Percentiles rank a stretch among this genome's conserved stretches.
These are phyloP conservation scores for Venturia canescens DNA, from an alignment of 1,140 invertebrate species.

Conservation along the genomic window DNA sequence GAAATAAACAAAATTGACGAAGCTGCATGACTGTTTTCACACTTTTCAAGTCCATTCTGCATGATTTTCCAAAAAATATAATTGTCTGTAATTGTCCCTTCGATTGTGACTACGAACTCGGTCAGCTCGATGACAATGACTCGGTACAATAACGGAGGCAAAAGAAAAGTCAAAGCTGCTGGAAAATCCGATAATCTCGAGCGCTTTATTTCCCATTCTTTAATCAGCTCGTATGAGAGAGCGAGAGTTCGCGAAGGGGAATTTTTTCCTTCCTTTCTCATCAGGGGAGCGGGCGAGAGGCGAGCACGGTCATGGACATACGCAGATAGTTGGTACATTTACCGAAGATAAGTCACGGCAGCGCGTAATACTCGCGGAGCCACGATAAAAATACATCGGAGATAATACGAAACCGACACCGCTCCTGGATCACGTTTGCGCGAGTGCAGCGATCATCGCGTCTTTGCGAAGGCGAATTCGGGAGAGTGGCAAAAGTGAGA, in stretches of 20 bases:
- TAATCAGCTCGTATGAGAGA: not conserved
- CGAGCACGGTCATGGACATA: constrained; percentile 10
- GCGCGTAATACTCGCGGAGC: not conserved
- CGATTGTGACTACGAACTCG: too few relatives aligned
- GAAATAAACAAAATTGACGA: too few relatives aligned
- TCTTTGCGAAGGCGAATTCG: too few relatives aligned
- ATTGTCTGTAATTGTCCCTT: too few relatives aligned
- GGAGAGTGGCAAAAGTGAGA: too few relatives aligned
- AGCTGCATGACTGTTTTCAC: too few relatives aligned
- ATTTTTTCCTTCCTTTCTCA: not conserved
- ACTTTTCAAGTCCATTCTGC: too few relatives aligned
- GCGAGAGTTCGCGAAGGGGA: not conserved
- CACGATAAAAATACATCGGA: not conserved
- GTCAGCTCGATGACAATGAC: constrained; percentile 9
- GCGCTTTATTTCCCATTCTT: not conserved
- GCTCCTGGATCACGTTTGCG: not conserved
- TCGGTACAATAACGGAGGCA: not conserved
- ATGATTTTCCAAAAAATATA: too few relatives aligned
- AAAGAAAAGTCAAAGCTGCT: not conserved
- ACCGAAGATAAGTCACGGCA: constrained; percentile 10
- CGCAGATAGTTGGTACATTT: not conserved
- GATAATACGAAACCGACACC: not conserved
- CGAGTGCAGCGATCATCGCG: not conserved
- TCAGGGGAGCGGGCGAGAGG: not conserved
- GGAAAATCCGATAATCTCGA: not conserved